Percentiles rank a stretch among this genome's conserved stretches.
Conservation (phyloP, 2,797 vertebrate genomes). For the Linurgus olivaceus region DNA sequence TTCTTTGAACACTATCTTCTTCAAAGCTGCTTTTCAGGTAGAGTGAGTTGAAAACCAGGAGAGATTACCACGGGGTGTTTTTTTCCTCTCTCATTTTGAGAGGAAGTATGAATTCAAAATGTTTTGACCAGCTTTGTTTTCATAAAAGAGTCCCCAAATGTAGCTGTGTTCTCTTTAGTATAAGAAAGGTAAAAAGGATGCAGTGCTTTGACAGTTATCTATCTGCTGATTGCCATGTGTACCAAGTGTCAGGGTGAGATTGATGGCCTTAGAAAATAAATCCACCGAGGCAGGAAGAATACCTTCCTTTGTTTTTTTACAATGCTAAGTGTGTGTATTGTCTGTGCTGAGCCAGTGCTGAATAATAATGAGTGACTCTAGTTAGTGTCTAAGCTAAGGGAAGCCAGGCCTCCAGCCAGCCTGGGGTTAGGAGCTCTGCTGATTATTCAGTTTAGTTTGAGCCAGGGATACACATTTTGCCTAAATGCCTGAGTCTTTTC, state of each 20-base stretch:
- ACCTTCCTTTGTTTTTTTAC: background rate
- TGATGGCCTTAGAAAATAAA: background rate
- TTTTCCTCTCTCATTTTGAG: background rate
- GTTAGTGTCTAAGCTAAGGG: background rate
- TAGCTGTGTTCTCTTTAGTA: background rate
- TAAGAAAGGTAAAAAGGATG: background rate
- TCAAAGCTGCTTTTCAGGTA: background rate
- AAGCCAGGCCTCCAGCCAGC: background rate
- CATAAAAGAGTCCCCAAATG: background rate
- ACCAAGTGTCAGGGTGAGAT: background rate
- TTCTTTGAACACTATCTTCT: background rate
- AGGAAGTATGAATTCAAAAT: background rate
- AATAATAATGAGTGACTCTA: background rate
- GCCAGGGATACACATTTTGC: accelerated
- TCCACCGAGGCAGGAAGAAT: background rate
- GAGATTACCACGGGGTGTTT: background rate
- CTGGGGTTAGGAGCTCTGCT: background rate
- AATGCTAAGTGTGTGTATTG: background rate
- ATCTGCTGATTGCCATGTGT: background rate
- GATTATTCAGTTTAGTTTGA: background rate
- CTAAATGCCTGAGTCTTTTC: background rate
- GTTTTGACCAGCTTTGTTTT: slow-evolving; percentile 30
- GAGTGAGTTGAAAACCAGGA: background rate
- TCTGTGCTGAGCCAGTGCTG: background rate
- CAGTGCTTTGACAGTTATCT: background rate